Evolutionary conservation across 1,140 invertebrate genomes (phyloP).

Genomic region (Archivesica marissinica): DNA sequence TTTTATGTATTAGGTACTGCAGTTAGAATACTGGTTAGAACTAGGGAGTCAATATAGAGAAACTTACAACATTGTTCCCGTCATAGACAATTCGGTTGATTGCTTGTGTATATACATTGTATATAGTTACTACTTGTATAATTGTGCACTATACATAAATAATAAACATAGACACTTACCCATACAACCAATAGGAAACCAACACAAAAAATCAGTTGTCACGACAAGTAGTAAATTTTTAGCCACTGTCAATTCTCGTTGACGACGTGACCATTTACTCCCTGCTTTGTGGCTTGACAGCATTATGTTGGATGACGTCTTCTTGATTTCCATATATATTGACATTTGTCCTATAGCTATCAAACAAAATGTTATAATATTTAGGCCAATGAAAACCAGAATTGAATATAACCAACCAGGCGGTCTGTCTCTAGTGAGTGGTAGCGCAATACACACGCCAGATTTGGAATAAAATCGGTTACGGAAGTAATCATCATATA

Average conservation of each 20-base stretch:
- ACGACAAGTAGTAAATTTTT: conserved; percentile 61
- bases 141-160: too few species aligned
- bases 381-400: conserved; percentile 29
- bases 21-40: too few species aligned
- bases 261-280: background rate
- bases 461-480: conserved; percentile 60
- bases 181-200: conserved; percentile 70
- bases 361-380: conserved; percentile 48
- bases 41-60: too few species aligned
- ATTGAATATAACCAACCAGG: conserved; percentile 31
- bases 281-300: background rate
- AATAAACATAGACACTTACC: conserved; percentile 59
- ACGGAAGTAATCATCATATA: conserved; percentile 13
- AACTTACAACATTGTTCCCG: too few species aligned
- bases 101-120: too few species aligned
- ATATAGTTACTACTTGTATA: too few species aligned
- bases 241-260: conserved; percentile 57
- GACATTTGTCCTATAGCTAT: background rate
- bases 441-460: conserved; percentile 59
- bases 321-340: conserved; percentile 7
- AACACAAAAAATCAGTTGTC: conserved; percentile 67
- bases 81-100: too few species aligned
- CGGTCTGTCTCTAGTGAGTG: conserved; percentile 44
- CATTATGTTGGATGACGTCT: background rate
- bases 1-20: too few species aligned